A percentile compares a stretch with the other conserved stretches of the same genome.
Conservation (phyloP, 1,140 invertebrate genomes). For the Muscidifurax raptorellus region DNA sequence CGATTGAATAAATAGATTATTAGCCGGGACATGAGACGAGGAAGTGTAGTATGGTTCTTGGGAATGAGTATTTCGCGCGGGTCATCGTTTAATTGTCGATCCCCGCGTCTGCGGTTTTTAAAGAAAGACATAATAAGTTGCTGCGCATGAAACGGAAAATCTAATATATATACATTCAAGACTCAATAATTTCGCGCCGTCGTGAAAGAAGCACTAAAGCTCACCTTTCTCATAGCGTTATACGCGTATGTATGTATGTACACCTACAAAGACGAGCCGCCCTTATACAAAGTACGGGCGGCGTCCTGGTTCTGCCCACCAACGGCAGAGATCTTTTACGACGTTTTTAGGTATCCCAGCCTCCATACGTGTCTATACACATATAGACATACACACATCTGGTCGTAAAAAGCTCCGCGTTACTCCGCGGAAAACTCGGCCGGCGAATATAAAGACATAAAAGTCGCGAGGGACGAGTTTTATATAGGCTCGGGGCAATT, state of each 20-base stretch:
- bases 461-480: not conserved
- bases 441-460: conserved; percentile 15
- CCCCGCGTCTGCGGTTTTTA: not conserved
- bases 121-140: not conserved
- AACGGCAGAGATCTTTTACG: not conserved
- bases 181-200: not conserved
- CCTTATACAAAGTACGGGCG: not conserved
- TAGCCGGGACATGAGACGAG: not conserved
- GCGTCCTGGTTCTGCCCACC: not conserved
- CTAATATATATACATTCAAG: not conserved
- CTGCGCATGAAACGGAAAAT: not conserved
- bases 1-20: not conserved
- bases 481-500: not conserved
- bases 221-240: not conserved
- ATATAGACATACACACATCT: not conserved
- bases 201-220: not conserved
- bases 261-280: not conserved
- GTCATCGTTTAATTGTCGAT: not conserved
- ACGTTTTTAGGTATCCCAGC: conserved; percentile 6
- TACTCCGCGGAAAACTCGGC: not conserved
- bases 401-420: not conserved
- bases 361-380: not conserved
- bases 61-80: not conserved
- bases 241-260: too few species aligned
- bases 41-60: not conserved